Evolutionary conservation across 2,888 invertebrate genomes (phyloP).

Genomic region (Sericinus montela): DNA sequence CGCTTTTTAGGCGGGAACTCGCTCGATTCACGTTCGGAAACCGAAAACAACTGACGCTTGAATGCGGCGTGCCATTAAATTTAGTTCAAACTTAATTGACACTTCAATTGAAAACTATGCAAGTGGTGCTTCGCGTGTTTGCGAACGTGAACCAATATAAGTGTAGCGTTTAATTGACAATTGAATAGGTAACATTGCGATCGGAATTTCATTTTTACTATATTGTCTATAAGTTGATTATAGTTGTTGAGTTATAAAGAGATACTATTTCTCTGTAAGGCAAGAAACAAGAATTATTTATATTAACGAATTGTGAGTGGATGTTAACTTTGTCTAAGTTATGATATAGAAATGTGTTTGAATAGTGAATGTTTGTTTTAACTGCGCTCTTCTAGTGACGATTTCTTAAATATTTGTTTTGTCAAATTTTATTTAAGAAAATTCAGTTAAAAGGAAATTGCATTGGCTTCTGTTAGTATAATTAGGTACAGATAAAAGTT

Average conservation of each 20-base stretch:
- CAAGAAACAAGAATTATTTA: too few species aligned
- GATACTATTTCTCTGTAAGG: too few species aligned
- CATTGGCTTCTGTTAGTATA: neutral
- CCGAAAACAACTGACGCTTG: neutral
- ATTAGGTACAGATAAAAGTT: slow-evolving; percentile 19
- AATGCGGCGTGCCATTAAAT: slow-evolving; percentile 5
- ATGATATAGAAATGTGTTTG: too few species aligned
- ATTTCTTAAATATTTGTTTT: neutral
- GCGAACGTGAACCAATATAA: slow-evolving; percentile 3
- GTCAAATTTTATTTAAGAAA: neutral
- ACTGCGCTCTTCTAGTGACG: neutral
- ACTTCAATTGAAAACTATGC: slow-evolving; percentile 12
- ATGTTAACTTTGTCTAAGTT: too few species aligned
- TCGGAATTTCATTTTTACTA: neutral
- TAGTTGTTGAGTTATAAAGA: too few species aligned
- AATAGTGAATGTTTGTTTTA: too few species aligned
- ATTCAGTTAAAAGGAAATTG: neutral
- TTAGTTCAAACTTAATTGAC: slow-evolving; percentile 12
- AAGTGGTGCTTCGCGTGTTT: slow-evolving; percentile 10
- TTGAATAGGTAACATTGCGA: slow-evolving; percentile 6
- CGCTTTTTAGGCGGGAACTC: slow-evolving; percentile 70
- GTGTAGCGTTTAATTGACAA: slow-evolving; percentile 11
- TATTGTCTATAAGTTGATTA: neutral
- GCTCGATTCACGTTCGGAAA: slow-evolving; percentile 17
- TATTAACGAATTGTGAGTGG: too few species aligned